Evolutionary conservation across 2,113 vertebrate genomes (phyloP).

Genomic region (Notechis scutatus): DNA sequence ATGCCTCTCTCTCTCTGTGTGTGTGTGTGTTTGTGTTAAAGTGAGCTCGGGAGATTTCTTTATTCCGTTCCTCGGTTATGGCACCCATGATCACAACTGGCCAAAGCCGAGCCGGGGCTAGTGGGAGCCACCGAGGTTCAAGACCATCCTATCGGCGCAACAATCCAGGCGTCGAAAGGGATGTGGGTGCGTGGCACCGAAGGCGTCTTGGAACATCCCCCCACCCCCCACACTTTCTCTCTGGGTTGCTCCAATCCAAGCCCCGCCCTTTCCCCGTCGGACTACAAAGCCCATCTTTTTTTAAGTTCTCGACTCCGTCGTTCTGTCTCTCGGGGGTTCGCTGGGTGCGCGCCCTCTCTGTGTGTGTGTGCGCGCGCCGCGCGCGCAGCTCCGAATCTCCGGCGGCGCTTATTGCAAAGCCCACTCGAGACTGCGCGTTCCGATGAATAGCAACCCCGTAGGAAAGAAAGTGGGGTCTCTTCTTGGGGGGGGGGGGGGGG

Average conservation of each 20-base stretch:
- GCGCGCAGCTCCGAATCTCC: neutral
- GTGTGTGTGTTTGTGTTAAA: neutral
- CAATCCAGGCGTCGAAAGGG: neutral
- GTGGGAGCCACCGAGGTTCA: neutral
- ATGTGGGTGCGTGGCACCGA: neutral
- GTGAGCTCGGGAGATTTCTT: neutral
- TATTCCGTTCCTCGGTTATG: neutral
- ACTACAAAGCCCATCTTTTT: neutral
- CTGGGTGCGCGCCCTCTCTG: too few species aligned
- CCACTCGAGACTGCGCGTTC: neutral
- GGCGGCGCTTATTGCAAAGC: neutral
- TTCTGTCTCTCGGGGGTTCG: neutral
- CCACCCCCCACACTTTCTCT: neutral
- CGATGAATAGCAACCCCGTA: neutral
- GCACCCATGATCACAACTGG: neutral
- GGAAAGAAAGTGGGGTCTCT: neutral
- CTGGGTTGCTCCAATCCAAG: neutral
- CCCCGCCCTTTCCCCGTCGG: neutral
- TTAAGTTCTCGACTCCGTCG: neutral
- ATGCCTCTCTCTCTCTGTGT: neutral
- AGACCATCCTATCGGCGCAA: neutral
- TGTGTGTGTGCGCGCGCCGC: fast-evolving
- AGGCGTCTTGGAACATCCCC: neutral
- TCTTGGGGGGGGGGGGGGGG: fast-evolving
- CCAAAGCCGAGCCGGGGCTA: neutral